Evolutionary conservation across 2,113 vertebrate species (phyloP).

Genomic region (Ceyx margarethae): DNA sequence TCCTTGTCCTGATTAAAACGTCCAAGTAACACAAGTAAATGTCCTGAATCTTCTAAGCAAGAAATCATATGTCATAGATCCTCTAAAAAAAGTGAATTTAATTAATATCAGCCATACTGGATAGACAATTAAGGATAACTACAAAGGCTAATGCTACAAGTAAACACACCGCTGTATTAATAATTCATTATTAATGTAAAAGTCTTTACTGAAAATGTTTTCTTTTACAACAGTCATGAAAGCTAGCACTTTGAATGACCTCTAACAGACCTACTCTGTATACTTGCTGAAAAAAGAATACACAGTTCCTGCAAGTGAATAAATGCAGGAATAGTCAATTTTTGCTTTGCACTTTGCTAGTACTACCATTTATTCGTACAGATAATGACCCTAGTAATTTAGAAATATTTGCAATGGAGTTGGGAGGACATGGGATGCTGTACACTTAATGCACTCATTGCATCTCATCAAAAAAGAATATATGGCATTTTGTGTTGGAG

Average conservation of each 20-base stretch:
- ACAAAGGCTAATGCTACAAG: background rate
- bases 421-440: background rate
- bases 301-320: background rate
- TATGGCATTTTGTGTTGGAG: background rate
- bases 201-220: background rate
- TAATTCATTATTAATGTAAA: background rate
- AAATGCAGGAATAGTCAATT: background rate
- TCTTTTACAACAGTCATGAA: background rate
- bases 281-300: background rate
- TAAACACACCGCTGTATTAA: background rate
- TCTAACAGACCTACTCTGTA: background rate
- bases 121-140: background rate
- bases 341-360: background rate
- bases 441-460: background rate
- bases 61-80: background rate
- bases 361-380: background rate
- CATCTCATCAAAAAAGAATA: conserved; percentile 18
- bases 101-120: background rate
- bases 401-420: background rate
- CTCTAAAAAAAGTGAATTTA: background rate
- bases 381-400: background rate
- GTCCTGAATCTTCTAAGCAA: background rate
- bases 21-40: background rate
- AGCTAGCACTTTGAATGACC: background rate
- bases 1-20: background rate